These are phyloP conservation scores for Drosophila picticornis DNA, from an alignment of 2,888 invertebrate genomes.

Conservation along the genomic window DNA sequence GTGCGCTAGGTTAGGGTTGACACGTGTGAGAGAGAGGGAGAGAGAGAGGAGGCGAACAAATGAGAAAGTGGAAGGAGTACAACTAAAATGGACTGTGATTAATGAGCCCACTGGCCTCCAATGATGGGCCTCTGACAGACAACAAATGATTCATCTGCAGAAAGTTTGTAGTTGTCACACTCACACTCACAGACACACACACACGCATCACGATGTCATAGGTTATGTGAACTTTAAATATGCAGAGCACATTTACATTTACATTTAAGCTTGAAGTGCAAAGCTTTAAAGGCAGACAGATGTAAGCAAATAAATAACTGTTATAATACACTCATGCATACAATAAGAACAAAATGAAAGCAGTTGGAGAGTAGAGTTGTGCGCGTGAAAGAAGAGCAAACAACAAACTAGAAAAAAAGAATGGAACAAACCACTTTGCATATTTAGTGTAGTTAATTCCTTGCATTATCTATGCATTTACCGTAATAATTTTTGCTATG, in stretches of 20 bases:
- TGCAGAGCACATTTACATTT: conserved; percentile 60
- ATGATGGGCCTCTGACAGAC: conserved; percentile 69
- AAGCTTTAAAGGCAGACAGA: conserved; percentile 33
- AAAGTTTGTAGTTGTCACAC: conserved; percentile 23
- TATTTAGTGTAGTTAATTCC: not conserved
- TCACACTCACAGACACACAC: conserved; percentile 7
- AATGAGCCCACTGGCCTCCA: conserved; percentile 63
- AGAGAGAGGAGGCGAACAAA: conserved; percentile 6
- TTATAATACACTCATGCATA: conserved; percentile 33
- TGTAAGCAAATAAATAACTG: conserved; percentile 54
- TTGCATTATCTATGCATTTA: not conserved
- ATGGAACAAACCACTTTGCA: not conserved
- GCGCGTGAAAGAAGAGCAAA: not conserved
- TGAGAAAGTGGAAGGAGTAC: not conserved
- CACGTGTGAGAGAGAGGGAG: conserved; percentile 23
- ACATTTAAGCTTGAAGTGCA: conserved; percentile 47
- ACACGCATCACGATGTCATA: conserved; percentile 13
- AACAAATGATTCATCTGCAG: conserved; percentile 69
- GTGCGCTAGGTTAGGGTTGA: conserved; percentile 63
- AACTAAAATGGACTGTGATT: conserved; percentile 51
- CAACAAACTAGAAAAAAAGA: not conserved
- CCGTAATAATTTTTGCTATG: not conserved
- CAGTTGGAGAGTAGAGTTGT: not conserved
- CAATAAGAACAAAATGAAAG: conserved; percentile 2
- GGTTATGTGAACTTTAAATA: conserved; percentile 56